A percentile compares a stretch with the other conserved stretches of the same genome.
These are phyloP conservation scores for Nebria salina DNA, from an alignment of 2,888 invertebrate species.

Conservation along the genomic window DNA sequence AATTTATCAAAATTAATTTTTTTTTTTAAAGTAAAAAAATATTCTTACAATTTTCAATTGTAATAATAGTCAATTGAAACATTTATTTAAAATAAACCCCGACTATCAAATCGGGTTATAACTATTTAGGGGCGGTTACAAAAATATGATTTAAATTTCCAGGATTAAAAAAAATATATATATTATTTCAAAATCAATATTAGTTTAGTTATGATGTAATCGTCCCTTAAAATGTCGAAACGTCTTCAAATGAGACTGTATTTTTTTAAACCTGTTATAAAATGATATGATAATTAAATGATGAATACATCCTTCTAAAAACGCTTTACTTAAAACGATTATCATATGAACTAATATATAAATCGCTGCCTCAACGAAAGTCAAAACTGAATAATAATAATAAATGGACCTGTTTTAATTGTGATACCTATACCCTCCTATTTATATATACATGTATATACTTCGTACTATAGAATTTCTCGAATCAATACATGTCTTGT, in stretches of 20 bases:
- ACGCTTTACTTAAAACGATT: not conserved
- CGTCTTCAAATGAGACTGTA: not conserved
- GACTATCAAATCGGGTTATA: not conserved
- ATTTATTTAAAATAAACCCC: not conserved
- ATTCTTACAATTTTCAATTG: not conserved
- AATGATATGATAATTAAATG: not conserved
- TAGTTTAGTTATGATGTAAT: not conserved
- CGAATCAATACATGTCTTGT: not conserved
- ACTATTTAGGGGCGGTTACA: not conserved
- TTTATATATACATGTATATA: not conserved
- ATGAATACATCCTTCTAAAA: not conserved
- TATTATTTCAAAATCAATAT: not conserved
- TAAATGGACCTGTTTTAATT: not conserved
- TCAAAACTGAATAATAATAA: not conserved
- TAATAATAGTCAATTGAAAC: not conserved
- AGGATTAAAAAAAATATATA: not conserved
- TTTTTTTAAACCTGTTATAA: not conserved
- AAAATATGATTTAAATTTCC: not conserved
- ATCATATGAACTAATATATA: not conserved
- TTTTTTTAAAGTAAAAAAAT: not conserved
- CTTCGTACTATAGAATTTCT: slow-evolving; percentile 1
- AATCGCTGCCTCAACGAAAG: not conserved
- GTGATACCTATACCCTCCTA: not conserved
- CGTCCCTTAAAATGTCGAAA: too few species aligned
- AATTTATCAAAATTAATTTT: not conserved